These are phyloP conservation scores for Tokudaia tokunoshimensis DNA, from an alignment of 2,797 vertebrate genomes.

Conservation along the genomic window DNA sequence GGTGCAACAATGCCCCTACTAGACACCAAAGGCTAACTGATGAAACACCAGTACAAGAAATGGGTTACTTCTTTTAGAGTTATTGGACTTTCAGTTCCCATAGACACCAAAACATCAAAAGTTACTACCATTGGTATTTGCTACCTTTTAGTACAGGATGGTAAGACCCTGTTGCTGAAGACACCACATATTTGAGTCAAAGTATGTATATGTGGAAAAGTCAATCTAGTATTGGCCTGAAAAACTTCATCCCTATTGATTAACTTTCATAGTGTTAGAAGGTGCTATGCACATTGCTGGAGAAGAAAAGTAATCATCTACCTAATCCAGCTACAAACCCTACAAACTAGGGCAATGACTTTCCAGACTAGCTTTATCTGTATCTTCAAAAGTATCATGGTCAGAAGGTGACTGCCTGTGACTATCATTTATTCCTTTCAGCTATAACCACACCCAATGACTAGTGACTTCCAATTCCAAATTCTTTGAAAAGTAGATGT, in stretches of 20 bases:
- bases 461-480: background rate
- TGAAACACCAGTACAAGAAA: background rate
- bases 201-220: background rate
- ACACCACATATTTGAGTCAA: background rate
- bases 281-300: background rate
- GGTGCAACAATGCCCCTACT: background rate
- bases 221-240: background rate
- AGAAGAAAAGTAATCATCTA: background rate
- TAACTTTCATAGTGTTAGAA: background rate
- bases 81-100: background rate
- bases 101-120: background rate
- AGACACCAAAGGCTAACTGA: background rate
- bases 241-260: background rate
- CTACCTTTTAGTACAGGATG: background rate
- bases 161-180: background rate
- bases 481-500: constrained; percentile 10
- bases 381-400: background rate
- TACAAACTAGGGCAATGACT: background rate
- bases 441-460: background rate
- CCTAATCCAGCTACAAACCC: background rate
- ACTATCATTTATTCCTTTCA: background rate
- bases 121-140: background rate
- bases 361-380: background rate
- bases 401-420: background rate
- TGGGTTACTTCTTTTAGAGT: background rate